Conservation (phyloP, 2,113 vertebrate genomes). For the Lepus europaeus region DNA sequence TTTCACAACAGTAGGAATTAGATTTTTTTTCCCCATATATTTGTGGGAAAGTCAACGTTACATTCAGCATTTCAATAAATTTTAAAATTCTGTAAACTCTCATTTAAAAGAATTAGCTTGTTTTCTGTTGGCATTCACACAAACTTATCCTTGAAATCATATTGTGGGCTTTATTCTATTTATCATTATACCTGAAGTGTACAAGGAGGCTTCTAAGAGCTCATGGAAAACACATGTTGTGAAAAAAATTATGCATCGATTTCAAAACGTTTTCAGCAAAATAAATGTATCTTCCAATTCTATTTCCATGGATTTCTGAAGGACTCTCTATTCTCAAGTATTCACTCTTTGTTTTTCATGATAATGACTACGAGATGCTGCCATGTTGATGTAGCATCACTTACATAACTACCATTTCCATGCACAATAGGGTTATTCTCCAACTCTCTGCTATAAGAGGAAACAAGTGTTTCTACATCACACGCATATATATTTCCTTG, state of each 20-base stretch:
- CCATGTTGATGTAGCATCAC: neutral
- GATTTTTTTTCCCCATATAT: slow-evolving; percentile 39
- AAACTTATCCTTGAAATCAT: slow-evolving; percentile 33
- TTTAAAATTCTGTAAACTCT: neutral
- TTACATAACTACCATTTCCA: neutral
- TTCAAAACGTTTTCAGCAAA: too few species aligned
- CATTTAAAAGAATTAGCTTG: slow-evolving; percentile 41
- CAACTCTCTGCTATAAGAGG: neutral
- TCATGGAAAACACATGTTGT: too few species aligned
- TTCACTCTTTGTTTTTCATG: neutral
- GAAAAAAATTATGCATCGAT: too few species aligned
- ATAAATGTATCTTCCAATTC: too few species aligned
- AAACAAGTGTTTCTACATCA: neutral
- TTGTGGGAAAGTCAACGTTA: slow-evolving; percentile 32
- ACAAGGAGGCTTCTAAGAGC: neutral
- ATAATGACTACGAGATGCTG: neutral
- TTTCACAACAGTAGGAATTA: slow-evolving; percentile 25
- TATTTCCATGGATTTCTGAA: too few species aligned
- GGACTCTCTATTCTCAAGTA: neutral
- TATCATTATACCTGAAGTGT: neutral
- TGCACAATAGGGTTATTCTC: neutral
- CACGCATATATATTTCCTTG: neutral
- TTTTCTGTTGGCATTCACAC: slow-evolving; percentile 28
- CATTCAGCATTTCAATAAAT: slow-evolving; percentile 34
- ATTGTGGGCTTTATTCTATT: neutral